Evolutionary conservation across 2,888 invertebrate species (phyloP).

Genomic region (Chrysolina americana): DNA sequence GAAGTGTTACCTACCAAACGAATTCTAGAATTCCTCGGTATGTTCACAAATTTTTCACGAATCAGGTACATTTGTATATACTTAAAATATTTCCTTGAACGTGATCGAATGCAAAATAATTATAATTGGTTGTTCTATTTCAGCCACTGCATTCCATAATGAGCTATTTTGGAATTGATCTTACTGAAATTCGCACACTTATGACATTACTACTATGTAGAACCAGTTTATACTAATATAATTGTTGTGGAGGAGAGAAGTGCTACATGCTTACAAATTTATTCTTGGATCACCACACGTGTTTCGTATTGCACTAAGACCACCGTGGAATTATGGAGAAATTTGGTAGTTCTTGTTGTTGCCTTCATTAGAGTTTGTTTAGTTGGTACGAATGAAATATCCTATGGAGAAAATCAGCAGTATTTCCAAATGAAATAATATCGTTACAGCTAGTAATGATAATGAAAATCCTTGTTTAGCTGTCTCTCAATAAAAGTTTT

Average conservation of each 20-base stretch:
- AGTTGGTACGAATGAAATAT: too few species aligned
- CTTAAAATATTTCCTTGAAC: neutral
- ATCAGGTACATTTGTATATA: neutral
- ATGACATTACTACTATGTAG: neutral
- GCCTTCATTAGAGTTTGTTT: neutral
- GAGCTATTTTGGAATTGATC: neutral
- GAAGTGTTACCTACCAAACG: too few species aligned
- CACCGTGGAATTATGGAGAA: neutral
- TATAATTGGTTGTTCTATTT: neutral
- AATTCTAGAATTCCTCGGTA: too few species aligned
- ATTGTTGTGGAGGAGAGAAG: neutral
- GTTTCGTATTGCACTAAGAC: neutral
- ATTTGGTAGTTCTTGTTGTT: neutral
- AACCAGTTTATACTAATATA: neutral
- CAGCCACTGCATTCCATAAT: constrained; percentile 1
- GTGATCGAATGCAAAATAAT: constrained; percentile 10
- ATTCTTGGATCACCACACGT: neutral
- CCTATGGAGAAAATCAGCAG: too few species aligned
- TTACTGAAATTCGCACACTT: neutral
- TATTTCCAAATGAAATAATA: too few species aligned
- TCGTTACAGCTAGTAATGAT: too few species aligned
- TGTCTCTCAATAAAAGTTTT: too few species aligned
- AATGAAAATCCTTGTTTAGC: too few species aligned
- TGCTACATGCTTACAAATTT: too few species aligned
- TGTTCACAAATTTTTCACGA: too few species aligned